Percentiles rank a stretch among this genome's conserved stretches.
Conservation (phyloP, 1,140 invertebrate species). For the Ceratosolen solmsi region DNA sequence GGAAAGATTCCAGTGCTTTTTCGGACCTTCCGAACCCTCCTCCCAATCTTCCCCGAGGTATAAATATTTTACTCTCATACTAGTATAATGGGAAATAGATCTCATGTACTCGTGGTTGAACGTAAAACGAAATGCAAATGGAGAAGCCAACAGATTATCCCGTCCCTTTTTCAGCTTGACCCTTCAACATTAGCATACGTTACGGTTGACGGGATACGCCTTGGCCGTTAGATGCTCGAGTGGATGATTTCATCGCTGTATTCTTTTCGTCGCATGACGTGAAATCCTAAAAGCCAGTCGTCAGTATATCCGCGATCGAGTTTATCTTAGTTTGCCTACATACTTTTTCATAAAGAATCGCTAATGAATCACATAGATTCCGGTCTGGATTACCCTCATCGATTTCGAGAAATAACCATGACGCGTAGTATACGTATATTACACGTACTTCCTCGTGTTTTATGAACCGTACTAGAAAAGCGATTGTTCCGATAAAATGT, state of each 20-base stretch:
- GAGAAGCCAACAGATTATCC: neutral
- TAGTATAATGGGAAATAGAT: too few species aligned
- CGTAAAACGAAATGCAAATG: too few species aligned
- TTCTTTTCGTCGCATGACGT: neutral
- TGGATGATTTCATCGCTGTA: neutral
- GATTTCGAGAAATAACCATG: neutral
- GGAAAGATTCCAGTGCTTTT: too few species aligned
- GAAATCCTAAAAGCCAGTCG: neutral
- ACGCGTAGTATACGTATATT: too few species aligned
- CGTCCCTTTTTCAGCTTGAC: neutral
- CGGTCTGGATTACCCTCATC: neutral
- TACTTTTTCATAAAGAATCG: neutral
- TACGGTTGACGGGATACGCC: neutral
- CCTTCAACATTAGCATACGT: conserved; percentile 8
- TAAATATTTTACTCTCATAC: too few species aligned
- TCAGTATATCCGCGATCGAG: neutral
- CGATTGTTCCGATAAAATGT: too few species aligned
- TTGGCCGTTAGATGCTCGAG: neutral
- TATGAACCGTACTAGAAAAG: neutral
- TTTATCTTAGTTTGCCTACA: neutral
- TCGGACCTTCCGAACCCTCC: too few species aligned
- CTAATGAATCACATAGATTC: neutral
- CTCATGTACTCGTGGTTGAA: too few species aligned
- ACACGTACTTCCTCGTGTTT: neutral
- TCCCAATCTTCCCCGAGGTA: too few species aligned